These are phyloP conservation scores for Oxygymnocypris stewartii DNA, from an alignment of 2,113 vertebrate species.

Conservation along the genomic window DNA sequence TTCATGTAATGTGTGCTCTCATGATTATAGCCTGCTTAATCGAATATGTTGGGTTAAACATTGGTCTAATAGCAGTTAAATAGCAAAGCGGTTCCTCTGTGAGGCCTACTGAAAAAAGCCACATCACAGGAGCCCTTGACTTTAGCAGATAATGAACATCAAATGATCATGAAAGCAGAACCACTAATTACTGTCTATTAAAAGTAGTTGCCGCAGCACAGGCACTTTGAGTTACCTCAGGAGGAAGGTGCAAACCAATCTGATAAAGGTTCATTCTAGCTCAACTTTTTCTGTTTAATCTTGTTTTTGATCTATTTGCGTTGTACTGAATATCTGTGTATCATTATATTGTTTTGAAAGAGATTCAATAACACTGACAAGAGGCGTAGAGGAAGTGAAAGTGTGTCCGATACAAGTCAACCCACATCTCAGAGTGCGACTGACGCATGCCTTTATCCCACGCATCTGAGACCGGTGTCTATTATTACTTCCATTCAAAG, in stretches of 20 bases:
- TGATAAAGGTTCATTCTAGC: background rate
- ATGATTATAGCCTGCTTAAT: background rate
- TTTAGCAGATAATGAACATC: background rate
- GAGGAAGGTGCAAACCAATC: background rate
- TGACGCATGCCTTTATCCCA: constrained; percentile 23
- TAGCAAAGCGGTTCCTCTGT: background rate
- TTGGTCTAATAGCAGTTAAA: background rate
- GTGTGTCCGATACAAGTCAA: background rate
- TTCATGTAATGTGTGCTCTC: background rate
- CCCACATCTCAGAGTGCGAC: background rate
- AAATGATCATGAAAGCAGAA: background rate
- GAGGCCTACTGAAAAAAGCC: background rate
- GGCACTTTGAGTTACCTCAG: background rate
- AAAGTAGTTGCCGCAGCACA: background rate
- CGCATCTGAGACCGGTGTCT: constrained; percentile 5
- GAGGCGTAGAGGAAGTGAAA: constrained; percentile 14
- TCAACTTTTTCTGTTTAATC: background rate
- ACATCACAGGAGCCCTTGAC: background rate
- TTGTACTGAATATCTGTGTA: background rate
- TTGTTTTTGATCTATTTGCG: background rate
- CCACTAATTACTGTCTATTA: background rate
- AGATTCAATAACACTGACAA: background rate
- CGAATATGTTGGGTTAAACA: background rate
- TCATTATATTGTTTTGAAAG: background rate
- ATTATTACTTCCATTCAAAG: background rate